phyloP scores from a whole-genome alignment of 2,113 vertebrate genomes.

The Dasyprocta punctata region DNA sequence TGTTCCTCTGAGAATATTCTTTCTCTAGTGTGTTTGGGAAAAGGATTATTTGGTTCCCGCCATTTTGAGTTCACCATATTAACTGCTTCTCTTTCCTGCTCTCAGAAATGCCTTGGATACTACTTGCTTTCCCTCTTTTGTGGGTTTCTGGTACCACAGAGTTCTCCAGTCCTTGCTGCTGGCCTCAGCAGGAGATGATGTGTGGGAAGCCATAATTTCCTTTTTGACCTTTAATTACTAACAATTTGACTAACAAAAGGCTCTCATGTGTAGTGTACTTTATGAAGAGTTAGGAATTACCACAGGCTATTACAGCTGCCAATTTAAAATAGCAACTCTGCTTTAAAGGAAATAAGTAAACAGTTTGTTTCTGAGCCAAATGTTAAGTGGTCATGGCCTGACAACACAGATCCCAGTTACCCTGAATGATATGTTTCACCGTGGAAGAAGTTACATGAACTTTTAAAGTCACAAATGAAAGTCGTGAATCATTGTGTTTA shows the following conservation, averaged over 20 bases:
- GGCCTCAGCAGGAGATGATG: neutral
- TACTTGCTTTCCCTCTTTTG: neutral
- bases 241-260: neutral
- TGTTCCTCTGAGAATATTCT: neutral
- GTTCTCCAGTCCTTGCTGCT: neutral
- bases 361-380: neutral
- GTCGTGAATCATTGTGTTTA: neutral
- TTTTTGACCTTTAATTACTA: conserved; percentile 11
- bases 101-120: neutral
- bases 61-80: neutral
- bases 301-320: neutral
- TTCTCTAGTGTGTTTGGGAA: neutral
- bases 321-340: neutral
- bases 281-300: neutral
- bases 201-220: neutral
- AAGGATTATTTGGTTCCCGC: neutral
- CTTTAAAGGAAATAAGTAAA: neutral
- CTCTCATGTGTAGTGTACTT: neutral
- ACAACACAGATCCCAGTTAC: neutral
- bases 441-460: neutral
- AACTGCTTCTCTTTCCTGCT: neutral
- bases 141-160: neutral
- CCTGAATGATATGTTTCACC: neutral
- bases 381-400: neutral
- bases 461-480: neutral